Evolutionary conservation across 1,140 invertebrate species (phyloP), one percentile per base, ranked within the genome.

Genomic region (Temnothorax curvispinosus): DNA sequence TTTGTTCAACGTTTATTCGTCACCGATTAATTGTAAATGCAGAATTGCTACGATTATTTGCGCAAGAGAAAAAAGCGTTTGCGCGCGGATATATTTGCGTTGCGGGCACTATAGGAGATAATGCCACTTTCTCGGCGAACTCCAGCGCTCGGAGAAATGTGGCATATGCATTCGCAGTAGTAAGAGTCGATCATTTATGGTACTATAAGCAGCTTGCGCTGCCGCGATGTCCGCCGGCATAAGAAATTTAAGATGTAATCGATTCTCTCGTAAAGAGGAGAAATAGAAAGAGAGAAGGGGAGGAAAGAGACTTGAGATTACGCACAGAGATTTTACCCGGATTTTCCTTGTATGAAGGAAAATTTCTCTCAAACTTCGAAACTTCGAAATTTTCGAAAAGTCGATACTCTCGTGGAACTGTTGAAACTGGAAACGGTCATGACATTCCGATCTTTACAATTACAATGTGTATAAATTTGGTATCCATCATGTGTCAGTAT

Each of bases 171-270:
- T 1, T 85, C 50, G 1, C 64, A 90, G 89, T 90, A 90, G 88
- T 90, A 74, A 74, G 85, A 87, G 85, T 87, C 89, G 69, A 74
- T 87, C 44, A 75, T 2, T 84, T 54, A 62, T 67, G 44, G 62
- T 74, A 35, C 88, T 65, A 85, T 85, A 85, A 27, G 82, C 74
- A 47, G 52, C 21, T 21, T 85, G 71, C 38, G 41, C 38, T 78
- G 5, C 74, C 58, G 18, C 72, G 58, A 67, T 13, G 76, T 67
- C 35, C 5, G 35, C 58, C 2, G 64, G 71, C 18, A 52, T 81
- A 88, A 54, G 56, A 81, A 80, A 72, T 72, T 87, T 56, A 84
- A 84, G 69, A 84, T 84, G 41, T 38, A 72, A 75, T 84, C 69
- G 80, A 84, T 84, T 60, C 52, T 72, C 27, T n/a, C 11, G 32